These are phyloP conservation scores for Anser brachyrhynchus DNA, from an alignment of 2,113 vertebrate species.

Conservation along the genomic window DNA sequence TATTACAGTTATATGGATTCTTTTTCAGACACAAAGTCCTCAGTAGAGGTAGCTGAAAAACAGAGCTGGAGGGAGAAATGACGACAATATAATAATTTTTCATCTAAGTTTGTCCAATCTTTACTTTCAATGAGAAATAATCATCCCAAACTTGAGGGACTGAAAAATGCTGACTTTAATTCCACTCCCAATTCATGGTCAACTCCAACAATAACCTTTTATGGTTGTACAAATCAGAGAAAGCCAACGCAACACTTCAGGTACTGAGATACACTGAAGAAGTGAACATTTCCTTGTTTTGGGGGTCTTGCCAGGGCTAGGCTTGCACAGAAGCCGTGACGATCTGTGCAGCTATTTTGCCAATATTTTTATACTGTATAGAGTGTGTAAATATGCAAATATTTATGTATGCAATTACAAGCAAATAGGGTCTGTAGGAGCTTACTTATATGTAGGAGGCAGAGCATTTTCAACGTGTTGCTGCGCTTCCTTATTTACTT, in stretches of 20 bases:
- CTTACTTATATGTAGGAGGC: neutral
- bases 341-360: neutral
- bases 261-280: neutral
- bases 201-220: neutral
- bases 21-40: neutral
- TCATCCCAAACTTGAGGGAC: neutral
- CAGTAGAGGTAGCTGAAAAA: neutral
- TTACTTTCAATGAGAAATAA: neutral
- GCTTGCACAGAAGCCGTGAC: neutral
- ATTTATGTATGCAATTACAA: neutral
- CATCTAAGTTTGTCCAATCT: neutral
- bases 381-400: neutral
- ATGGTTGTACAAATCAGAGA: neutral
- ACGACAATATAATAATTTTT: neutral
- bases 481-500: constrained; percentile 80
- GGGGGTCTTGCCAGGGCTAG: neutral
- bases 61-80: neutral
- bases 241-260: neutral
- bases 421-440: neutral
- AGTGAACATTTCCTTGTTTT: accelerated
- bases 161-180: neutral
- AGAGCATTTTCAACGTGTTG: neutral
- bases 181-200: neutral
- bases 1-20: neutral
- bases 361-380: neutral